Evolutionary conservation across 2,888 invertebrate species (phyloP).

Genomic region (Drosophila sordidula): DNA sequence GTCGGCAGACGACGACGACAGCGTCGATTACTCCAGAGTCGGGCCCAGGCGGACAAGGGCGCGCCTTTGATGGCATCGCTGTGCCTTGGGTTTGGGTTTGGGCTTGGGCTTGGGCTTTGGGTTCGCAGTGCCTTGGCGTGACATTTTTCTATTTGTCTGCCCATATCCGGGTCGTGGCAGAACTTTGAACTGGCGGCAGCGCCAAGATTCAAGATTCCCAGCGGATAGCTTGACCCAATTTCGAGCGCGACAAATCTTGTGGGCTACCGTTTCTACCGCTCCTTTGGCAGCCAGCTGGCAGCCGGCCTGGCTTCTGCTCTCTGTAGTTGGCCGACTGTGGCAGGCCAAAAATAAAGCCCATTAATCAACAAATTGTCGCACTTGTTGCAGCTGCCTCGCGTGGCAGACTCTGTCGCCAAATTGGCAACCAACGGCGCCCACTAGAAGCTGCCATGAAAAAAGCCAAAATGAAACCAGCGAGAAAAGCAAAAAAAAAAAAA

Average conservation of each 20-base stretch:
- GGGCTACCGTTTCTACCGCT: constrained; percentile 37
- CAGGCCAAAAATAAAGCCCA: constrained; percentile 50
- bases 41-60: constrained; percentile 52
- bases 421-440: constrained; percentile 52
- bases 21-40: constrained; percentile 24
- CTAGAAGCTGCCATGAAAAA: constrained; percentile 23
- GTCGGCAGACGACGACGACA: constrained; percentile 7
- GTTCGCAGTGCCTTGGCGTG: constrained; percentile 15
- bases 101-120: constrained; percentile 5
- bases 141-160: constrained; percentile 50
- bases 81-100: constrained; percentile 2
- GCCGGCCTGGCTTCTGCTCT: background rate
- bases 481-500: background rate
- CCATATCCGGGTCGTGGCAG: constrained; percentile 54
- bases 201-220: constrained; percentile 25
- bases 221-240: constrained; percentile 50
- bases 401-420: constrained; percentile 56
- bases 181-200: constrained; percentile 53
- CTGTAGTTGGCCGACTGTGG: background rate
- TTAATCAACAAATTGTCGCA: constrained; percentile 60
- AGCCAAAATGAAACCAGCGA: constrained; percentile 7
- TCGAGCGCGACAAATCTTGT: constrained; percentile 21
- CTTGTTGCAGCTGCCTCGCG: constrained; percentile 62
- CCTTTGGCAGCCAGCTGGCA: background rate
- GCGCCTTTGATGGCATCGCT: constrained; percentile 58